Evolutionary conservation across 1,140 invertebrate genomes (phyloP).

Genomic region (Drosophila ironensis): DNA sequence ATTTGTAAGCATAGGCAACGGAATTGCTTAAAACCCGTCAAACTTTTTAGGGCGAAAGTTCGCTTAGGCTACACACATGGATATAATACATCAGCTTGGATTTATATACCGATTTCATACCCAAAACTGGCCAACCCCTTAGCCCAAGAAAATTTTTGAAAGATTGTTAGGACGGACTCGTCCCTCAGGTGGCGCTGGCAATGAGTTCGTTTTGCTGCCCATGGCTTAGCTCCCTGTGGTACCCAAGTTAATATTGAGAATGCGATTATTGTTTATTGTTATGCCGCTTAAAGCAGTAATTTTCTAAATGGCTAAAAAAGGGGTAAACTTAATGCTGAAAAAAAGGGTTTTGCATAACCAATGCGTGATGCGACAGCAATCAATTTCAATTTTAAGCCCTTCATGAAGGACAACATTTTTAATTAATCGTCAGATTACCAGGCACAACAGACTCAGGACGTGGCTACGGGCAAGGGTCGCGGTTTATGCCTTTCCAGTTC

Average conservation of each 20-base stretch:
- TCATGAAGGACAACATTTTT: slow-evolving; percentile 73
- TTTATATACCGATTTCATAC: slow-evolving; percentile 20
- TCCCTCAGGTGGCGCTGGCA: slow-evolving; percentile 54
- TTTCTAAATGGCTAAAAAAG: slow-evolving; percentile 32
- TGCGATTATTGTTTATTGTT: slow-evolving; percentile 76
- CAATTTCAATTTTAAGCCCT: slow-evolving; percentile 79
- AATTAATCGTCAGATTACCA: slow-evolving; percentile 78
- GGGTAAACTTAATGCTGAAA: too few relatives aligned
- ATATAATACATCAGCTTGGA: slow-evolving; percentile 41
- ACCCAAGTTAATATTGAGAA: slow-evolving; percentile 65
- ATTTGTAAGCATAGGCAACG: slow-evolving; percentile 39
- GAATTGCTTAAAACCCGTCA: slow-evolving; percentile 61
- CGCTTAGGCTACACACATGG: too few relatives aligned
- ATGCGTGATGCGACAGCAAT: slow-evolving; percentile 51
- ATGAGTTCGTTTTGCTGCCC: slow-evolving; percentile 38
- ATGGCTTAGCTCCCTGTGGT: slow-evolving; percentile 61
- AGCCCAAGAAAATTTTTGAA: slow-evolving; percentile 53
- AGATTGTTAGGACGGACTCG: slow-evolving; percentile 62
- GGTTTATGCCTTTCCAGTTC: slow-evolving; percentile 44
- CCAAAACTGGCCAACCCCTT: slow-evolving; percentile 27
- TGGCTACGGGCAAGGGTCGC: slow-evolving; percentile 39
- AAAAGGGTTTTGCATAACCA: slow-evolving; percentile 46
- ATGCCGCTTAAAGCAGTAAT: slow-evolving; percentile 49
- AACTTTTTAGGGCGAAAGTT: too few relatives aligned
- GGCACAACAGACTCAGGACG: slow-evolving; percentile 38